Conservation (phyloP, 2,113 vertebrate species). For the Nematolebias whitei region DNA sequence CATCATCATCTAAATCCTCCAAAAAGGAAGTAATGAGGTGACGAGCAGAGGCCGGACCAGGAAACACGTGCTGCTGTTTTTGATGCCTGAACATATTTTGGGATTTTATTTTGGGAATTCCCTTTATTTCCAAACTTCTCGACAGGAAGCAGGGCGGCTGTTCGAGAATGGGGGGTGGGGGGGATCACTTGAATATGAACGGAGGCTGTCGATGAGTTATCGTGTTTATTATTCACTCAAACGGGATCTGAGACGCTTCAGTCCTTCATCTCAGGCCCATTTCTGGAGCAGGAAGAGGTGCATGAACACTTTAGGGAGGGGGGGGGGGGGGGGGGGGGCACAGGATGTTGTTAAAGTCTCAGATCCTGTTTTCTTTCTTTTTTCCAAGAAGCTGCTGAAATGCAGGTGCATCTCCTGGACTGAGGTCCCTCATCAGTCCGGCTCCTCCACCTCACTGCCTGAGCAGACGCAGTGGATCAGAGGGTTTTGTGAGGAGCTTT, state of each 20-base stretch:
- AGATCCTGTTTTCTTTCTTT: conserved; percentile 79
- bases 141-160: background rate
- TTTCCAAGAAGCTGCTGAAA: conserved; percentile 56
- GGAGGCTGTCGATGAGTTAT: background rate
- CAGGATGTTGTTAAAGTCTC: conserved; percentile 79
- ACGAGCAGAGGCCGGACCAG: background rate
- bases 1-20: background rate
- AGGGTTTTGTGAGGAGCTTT: no score
- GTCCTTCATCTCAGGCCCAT: conserved; percentile 28
- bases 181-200: conserved; percentile 15
- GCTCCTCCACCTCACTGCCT: no score
- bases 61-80: background rate
- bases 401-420: conserved; percentile 65
- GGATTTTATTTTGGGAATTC: background rate
- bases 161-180: no score
- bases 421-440: conserved; percentile 36
- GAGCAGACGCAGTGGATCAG: background rate
- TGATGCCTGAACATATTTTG: conserved; percentile 4
- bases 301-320: conserved; percentile 47
- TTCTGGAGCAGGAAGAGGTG: conserved; percentile 61
- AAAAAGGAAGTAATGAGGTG: background rate
- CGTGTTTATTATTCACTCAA: conserved; percentile 7
- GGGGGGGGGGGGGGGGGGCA: background rate
- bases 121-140: conserved; percentile 23
- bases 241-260: conserved; percentile 31